A percentile compares a stretch with the other conserved stretches of the same genome.
These are phyloP conservation scores for Malacosoma neustria DNA, from an alignment of 2,888 invertebrate species.

Conservation along the genomic window DNA sequence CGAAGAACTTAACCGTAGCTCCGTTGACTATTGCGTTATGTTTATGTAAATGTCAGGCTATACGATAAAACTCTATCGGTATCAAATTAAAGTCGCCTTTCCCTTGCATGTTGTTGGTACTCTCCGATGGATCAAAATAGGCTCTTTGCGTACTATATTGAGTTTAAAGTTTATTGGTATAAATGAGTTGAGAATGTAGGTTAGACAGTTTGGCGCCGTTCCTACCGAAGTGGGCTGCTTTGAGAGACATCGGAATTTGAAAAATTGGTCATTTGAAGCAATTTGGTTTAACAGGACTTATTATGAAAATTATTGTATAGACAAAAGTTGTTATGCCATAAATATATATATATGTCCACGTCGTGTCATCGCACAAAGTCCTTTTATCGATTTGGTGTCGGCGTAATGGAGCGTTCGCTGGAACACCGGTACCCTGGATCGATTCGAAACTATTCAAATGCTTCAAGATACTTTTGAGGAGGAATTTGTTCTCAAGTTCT, in stretches of 20 bases:
- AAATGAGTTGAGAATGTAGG: not conserved
- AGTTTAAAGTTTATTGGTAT: not conserved
- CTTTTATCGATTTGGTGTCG: no score
- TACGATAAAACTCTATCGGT: not conserved
- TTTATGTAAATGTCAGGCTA: not conserved
- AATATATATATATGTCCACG: no score
- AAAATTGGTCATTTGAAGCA: no score
- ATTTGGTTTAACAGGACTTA: no score
- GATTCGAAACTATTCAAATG: no score
- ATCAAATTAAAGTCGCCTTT: not conserved
- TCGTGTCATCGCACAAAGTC: no score
- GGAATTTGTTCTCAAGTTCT: no score
- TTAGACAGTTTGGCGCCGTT: not conserved
- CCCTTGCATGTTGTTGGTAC: not conserved
- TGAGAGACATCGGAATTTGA: not conserved
- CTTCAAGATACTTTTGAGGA: no score
- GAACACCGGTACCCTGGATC: no score
- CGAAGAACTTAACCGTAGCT: not conserved
- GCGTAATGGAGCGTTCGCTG: no score
- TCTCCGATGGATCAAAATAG: not conserved
- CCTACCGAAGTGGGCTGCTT: not conserved
- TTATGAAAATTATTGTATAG: no score
- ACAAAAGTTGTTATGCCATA: no score
- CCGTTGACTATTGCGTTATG: not conserved
- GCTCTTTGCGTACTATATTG: not conserved